A percentile compares a stretch with the other conserved stretches of the same genome.
Evolutionary conservation across 2,888 invertebrate genomes (phyloP).

Genomic region (Bembecia ichneumoniformis): DNA sequence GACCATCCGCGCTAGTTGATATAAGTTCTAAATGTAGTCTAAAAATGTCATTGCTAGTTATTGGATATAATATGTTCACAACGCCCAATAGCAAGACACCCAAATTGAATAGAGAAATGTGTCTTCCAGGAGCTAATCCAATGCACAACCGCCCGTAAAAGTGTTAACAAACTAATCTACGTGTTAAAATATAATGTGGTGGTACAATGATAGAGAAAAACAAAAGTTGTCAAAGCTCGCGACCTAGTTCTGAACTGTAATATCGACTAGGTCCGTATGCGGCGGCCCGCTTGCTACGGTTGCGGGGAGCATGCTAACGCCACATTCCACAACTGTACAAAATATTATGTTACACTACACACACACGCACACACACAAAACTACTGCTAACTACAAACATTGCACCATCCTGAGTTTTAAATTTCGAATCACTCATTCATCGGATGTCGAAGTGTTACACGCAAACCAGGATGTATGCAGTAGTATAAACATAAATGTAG

Average conservation of each 20-base stretch:
- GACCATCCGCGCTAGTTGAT: too few species aligned
- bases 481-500: too few species aligned
- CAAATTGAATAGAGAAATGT: too few species aligned
- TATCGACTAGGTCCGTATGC: conserved; percentile 32
- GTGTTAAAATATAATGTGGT: neutral
- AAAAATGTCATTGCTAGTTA: too few species aligned
- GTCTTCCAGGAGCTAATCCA: too few species aligned
- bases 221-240: neutral
- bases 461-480: too few species aligned
- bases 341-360: conserved; percentile 24
- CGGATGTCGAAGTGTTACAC: too few species aligned
- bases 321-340: conserved; percentile 56
- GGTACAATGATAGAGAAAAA: neutral
- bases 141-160: too few species aligned
- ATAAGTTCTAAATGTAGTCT: too few species aligned
- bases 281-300: conserved; percentile 37
- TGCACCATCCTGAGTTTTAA: conserved; percentile 1
- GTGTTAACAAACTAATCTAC: neutral
- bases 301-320: conserved; percentile 66
- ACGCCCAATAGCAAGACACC: too few species aligned
- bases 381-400: conserved; percentile 23
- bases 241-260: conserved; percentile 37
- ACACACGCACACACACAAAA: conserved; percentile 17
- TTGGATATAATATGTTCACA: too few species aligned
- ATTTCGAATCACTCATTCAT: too few species aligned